Evolutionary conservation across 2,113 vertebrate genomes (phyloP).

Genomic region (Cyphomyrus plagiostoma): DNA sequence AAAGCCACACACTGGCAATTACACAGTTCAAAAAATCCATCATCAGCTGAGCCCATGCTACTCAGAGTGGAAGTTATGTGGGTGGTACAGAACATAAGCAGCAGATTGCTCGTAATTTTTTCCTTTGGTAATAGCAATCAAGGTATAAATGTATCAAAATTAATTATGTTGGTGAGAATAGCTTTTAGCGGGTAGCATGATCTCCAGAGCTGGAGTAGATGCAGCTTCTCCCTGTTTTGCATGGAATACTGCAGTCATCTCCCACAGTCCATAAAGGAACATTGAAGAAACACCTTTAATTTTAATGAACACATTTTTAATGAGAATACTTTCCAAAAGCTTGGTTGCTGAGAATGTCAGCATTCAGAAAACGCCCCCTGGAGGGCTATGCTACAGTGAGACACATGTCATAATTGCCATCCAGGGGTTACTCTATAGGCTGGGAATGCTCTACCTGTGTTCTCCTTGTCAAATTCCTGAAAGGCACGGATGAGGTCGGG

Average conservation of each 20-base stretch:
- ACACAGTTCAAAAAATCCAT: neutral
- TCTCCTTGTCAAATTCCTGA: slow-evolving; percentile 50
- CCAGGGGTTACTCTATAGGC: neutral
- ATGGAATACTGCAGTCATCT: neutral
- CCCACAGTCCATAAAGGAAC: neutral
- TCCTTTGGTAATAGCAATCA: neutral
- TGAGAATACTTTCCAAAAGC: neutral
- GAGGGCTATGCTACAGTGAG: neutral
- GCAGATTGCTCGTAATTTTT: neutral
- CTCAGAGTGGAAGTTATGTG: neutral
- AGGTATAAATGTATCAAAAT: neutral
- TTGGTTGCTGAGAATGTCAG: neutral
- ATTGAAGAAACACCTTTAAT: neutral
- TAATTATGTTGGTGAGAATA: neutral
- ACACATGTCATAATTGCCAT: neutral
- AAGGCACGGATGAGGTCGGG: slow-evolving; percentile 65
- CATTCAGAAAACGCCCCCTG: neutral
- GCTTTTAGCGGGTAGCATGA: neutral
- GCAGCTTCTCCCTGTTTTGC: neutral
- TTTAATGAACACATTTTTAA: neutral
- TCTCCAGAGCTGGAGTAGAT: neutral
- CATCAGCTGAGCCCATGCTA: neutral
- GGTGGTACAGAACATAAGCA: neutral
- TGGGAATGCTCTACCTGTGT: slow-evolving; percentile 48
- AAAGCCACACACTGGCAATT: neutral